Conservation (phyloP, 2,113 vertebrate genomes). For the Alaudala cheleensis region DNA sequence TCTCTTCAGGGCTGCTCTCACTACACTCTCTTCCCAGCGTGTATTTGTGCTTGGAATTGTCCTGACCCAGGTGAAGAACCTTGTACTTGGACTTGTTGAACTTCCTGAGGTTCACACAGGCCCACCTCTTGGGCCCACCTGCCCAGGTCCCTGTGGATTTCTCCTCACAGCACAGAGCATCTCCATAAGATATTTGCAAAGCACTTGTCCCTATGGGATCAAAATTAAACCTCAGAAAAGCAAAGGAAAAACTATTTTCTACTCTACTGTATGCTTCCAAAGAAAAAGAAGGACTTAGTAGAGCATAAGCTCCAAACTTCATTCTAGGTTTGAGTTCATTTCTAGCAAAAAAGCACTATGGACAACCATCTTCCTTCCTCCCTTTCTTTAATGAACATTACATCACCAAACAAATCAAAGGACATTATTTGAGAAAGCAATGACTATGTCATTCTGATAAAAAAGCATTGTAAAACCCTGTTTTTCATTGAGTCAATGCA, state of each 20-base stretch:
- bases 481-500: background rate
- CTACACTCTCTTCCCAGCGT: background rate
- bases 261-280: background rate
- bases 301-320: background rate
- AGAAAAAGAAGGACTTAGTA: background rate
- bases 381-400: background rate
- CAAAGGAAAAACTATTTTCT: background rate
- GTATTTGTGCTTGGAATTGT: background rate
- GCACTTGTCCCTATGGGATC: background rate
- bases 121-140: background rate
- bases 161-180: background rate
- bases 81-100: background rate
- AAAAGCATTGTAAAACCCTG: background rate
- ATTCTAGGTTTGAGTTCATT: background rate
- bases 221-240: background rate
- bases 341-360: background rate
- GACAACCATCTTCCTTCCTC: background rate
- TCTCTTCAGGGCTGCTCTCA: background rate
- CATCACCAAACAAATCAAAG: background rate
- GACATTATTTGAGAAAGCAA: background rate
- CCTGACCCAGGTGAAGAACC: background rate
- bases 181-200: background rate
- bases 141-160: background rate
- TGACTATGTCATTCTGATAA: background rate
- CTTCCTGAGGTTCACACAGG: background rate